These are phyloP conservation scores for Pteruthius melanotis DNA, from an alignment of 2,113 vertebrate genomes.

Conservation along the genomic window DNA sequence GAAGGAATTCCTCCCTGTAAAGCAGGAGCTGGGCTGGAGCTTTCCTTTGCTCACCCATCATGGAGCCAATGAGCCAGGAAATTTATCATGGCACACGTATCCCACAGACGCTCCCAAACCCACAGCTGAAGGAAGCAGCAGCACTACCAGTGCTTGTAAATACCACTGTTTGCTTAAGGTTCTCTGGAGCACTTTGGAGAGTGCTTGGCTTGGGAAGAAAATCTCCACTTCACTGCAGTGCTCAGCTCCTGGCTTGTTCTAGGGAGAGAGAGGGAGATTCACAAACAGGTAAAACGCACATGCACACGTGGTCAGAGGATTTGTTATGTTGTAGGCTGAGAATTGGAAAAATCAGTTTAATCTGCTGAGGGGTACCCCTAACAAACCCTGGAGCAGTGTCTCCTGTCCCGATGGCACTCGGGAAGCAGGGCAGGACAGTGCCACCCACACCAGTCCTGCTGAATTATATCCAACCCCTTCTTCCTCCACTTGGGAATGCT, in stretches of 20 bases:
- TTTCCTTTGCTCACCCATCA: neutral
- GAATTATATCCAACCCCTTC: neutral
- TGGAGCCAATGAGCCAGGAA: neutral
- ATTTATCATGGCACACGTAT: neutral
- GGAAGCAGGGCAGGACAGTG: neutral
- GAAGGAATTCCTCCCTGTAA: neutral
- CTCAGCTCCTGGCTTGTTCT: neutral
- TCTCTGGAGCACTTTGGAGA: neutral
- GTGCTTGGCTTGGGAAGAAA: neutral
- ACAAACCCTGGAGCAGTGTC: neutral
- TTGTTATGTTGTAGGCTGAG: neutral
- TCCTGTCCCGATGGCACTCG: neutral
- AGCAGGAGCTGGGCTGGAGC: neutral
- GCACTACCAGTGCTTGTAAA: neutral
- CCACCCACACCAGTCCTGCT: neutral
- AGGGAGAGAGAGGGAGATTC: neutral
- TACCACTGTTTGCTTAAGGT: neutral
- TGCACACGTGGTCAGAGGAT: fast-evolving
- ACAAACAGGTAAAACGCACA: neutral
- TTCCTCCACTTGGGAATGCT: neutral
- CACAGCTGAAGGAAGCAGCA: neutral
- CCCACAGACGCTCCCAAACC: neutral
- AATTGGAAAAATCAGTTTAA: neutral
- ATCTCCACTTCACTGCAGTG: neutral
- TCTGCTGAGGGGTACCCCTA: neutral